These are phyloP conservation scores for Xenops minutus DNA, from an alignment of 2,797 vertebrate genomes.

Conservation along the genomic window DNA sequence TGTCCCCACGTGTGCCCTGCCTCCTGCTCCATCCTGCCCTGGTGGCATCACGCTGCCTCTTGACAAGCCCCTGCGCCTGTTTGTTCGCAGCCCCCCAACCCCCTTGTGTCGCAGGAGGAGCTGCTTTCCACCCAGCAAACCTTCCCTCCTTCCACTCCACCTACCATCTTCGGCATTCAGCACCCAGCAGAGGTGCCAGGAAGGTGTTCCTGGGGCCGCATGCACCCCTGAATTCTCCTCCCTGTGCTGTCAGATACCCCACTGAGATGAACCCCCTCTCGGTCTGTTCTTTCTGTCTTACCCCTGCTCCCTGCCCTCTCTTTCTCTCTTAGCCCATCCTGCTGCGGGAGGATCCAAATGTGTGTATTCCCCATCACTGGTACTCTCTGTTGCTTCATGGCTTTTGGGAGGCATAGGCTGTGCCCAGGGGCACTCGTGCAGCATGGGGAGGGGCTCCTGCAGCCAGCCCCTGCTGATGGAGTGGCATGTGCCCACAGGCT, in stretches of 20 bases:
- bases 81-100: not conserved
- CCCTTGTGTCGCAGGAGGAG: not conserved
- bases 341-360: conserved; percentile 82
- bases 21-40: not conserved
- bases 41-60: not conserved
- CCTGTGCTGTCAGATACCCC: not conserved
- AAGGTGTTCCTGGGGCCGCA: not conserved
- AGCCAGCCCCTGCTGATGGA: not conserved
- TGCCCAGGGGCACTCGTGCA: conserved; percentile 30
- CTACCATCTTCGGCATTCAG: not conserved
- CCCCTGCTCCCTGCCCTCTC: conserved; percentile 42
- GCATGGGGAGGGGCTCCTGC: conserved; percentile 35
- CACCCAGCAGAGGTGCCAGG: not conserved
- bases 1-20: not conserved
- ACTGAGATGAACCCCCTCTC: conserved; percentile 66
- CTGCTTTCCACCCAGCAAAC: not conserved
- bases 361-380: conserved; percentile 78
- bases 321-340: conserved; percentile 75
- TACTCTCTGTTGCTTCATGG: conserved; percentile 61
- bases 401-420: conserved; percentile 48
- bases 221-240: not conserved
- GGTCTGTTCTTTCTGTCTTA: conserved; percentile 78
- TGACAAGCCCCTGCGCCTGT: accelerated
- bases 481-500: not conserved
- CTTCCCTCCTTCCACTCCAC: not conserved